Base-by-base conservation (phyloP, 2,797 vertebrate genomes). In the Pangasius larnaudii region DNA sequence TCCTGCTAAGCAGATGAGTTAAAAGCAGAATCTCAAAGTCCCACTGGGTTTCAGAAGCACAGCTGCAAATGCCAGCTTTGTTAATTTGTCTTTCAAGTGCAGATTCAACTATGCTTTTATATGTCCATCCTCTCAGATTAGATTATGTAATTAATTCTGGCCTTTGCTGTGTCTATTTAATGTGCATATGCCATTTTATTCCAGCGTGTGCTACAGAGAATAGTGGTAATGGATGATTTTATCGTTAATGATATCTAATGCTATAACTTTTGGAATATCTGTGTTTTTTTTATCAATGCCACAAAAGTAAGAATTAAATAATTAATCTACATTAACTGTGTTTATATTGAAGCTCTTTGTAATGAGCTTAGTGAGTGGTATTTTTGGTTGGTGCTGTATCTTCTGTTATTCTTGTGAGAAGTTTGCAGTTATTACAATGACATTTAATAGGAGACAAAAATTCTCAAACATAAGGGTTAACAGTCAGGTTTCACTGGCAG, bases 41-140 rank as follows among this genome's bases (percentile, higher is more conserved):
- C 85, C 85, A 82, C 18, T 27, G 33, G 86, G 33, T 82, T 84
- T 87, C 16, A 74, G 77, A 86, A 39, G 67, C 77, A 36, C 85
- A 90, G 67, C 83, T 89, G 82, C 72, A 87, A 83, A 89, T 87
- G 85, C 30, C 85, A 72, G 83, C 87, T 89, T 71, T 87, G 89
- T 85, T 83, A 83, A 56, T 58, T 46, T 10, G 27, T 59, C 85
- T 89, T 89, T 91, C 65, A 80, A 67, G 74, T 78, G 75, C 84
- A 81, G 87, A 88, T 19, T n/a, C 61, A 33, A 69, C 63, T 19
- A 46, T 86, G 58, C 85, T 79, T 84, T 88, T 49, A 84, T 88
- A 80, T 53, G 51, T 71, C 51, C 51, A 56, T 74, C 79, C 61
- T 78, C 79, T 86, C 67, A 39, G 22, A 33, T 16, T 27, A 30